phyloP scores from a whole-genome alignment of 1,140 invertebrate genomes.

The Drosophila mayri region DNA sequence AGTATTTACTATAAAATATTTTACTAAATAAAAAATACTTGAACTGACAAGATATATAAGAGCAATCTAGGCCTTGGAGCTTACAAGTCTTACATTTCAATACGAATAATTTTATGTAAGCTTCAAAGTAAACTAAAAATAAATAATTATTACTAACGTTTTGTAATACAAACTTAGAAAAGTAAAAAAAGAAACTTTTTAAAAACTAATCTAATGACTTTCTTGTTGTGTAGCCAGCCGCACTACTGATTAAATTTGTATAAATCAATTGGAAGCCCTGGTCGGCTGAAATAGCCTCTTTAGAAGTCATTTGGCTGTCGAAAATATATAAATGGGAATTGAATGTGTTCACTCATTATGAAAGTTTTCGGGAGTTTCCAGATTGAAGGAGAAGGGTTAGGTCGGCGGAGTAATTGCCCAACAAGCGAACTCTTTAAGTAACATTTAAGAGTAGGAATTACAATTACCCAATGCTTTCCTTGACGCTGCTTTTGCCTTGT shows the following conservation, averaged over 20 bases:
- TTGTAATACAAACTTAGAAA: background rate
- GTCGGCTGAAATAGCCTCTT: constrained; percentile 11
- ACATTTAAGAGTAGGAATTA: constrained; percentile 49
- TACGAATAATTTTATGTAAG: no score
- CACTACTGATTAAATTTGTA: constrained; percentile 59
- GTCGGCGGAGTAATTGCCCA: constrained; percentile 33
- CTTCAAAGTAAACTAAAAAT: no score
- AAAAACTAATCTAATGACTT: background rate
- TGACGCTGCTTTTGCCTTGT: constrained; percentile 26
- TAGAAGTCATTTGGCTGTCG: constrained; percentile 36
- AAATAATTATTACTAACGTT: no score
- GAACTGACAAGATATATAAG: no score
- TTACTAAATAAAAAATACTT: no score
- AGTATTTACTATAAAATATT: no score
- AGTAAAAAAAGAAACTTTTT: background rate
- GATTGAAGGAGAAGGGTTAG: background rate
- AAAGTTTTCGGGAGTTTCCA: constrained; percentile 40
- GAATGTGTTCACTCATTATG: constrained; percentile 61
- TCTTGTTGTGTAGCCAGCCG: background rate
- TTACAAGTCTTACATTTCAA: no score
- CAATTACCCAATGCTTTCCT: constrained; percentile 55
- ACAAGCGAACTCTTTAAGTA: constrained; percentile 37
- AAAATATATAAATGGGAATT: constrained; percentile 51
- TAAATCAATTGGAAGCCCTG: constrained; percentile 50
- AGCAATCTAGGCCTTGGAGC: no score